Conservation (phyloP, 1,140 invertebrate genomes). For the Lordiphosa stackelbergi region DNA sequence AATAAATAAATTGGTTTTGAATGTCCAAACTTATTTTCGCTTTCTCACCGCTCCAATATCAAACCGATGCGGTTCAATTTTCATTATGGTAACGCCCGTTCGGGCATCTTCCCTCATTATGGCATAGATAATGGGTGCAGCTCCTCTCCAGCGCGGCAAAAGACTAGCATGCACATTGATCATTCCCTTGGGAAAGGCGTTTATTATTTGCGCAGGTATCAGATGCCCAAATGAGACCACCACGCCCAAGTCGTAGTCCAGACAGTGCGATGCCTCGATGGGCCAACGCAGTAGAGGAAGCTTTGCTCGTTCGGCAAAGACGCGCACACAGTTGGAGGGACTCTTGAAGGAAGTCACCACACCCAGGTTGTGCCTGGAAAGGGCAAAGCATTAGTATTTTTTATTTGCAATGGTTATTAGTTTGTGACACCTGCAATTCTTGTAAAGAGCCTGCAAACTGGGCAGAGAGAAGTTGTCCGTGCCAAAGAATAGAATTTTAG, state of each 20-base stretch:
- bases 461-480: conserved; percentile 83
- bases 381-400: background rate
- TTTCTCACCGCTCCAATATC: conserved; percentile 84
- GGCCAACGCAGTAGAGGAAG: conserved; percentile 81
- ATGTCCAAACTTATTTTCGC: too few species aligned
- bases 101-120: conserved; percentile 88
- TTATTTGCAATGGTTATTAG: background rate
- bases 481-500: conserved; percentile 82
- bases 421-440: conserved; percentile 73
- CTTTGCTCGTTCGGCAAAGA: conserved; percentile 71
- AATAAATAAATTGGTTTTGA: background rate
- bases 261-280: conserved; percentile 45
- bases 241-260: conserved; percentile 82
- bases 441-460: conserved; percentile 79
- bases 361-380: conserved; percentile 64
- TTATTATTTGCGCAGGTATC: conserved; percentile 82
- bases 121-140: conserved; percentile 78
- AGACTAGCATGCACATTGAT: conserved; percentile 95
- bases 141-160: conserved; percentile 94
- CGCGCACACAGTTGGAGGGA: conserved; percentile 78
- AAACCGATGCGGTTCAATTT: conserved; percentile 90
- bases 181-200: conserved; percentile 86
- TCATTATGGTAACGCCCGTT: conserved; percentile 94
- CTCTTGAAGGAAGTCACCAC: conserved; percentile 80
- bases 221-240: conserved; percentile 86